Evolutionary conservation across 2,888 invertebrate genomes (phyloP).

Genomic region (Heliconius hortense): DNA sequence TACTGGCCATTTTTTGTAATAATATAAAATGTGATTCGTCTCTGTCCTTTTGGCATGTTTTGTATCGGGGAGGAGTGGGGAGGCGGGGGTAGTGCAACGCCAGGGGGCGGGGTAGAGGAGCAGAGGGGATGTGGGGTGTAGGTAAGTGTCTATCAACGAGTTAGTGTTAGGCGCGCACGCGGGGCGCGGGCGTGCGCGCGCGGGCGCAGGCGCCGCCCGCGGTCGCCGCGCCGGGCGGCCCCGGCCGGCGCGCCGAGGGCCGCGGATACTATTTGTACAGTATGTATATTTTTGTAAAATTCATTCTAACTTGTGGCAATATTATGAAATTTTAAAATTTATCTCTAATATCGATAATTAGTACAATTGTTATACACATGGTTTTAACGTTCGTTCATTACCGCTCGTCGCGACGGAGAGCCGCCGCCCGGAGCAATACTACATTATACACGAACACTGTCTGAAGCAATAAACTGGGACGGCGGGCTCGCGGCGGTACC

Average conservation of each 20-base stretch:
- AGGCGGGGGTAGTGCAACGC: constrained; percentile 4
- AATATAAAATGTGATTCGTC: constrained; percentile 14
- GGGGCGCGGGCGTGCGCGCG: constrained; percentile 36
- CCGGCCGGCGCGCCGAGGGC: constrained; percentile 54
- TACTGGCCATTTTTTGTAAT: neutral
- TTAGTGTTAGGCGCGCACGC: constrained; percentile 62
- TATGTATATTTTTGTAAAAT: constrained; percentile 81
- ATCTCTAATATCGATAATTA: constrained; percentile 70
- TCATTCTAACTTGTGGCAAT: constrained; percentile 78
- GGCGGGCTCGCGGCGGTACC: constrained; percentile 12
- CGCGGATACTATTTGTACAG: constrained; percentile 77
- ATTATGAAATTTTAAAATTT: constrained; percentile 73
- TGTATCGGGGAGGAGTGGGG: neutral
- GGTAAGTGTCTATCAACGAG: constrained; percentile 78
- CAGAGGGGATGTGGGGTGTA: constrained; percentile 33
- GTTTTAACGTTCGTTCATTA: constrained; percentile 40
- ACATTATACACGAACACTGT: constrained; percentile 49
- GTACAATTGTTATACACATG: constrained; percentile 69
- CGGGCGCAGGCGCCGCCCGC: constrained; percentile 36
- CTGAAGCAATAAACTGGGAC: constrained; percentile 55
- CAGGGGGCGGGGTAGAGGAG: constrained; percentile 7
- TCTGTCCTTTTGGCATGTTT: neutral
- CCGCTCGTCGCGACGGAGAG: constrained; percentile 50
- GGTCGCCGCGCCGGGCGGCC: constrained; percentile 29
- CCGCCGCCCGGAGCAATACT: constrained; percentile 62